These are phyloP conservation scores for Erebia ligea DNA, from an alignment of 2,888 invertebrate genomes.

Conservation along the genomic window DNA sequence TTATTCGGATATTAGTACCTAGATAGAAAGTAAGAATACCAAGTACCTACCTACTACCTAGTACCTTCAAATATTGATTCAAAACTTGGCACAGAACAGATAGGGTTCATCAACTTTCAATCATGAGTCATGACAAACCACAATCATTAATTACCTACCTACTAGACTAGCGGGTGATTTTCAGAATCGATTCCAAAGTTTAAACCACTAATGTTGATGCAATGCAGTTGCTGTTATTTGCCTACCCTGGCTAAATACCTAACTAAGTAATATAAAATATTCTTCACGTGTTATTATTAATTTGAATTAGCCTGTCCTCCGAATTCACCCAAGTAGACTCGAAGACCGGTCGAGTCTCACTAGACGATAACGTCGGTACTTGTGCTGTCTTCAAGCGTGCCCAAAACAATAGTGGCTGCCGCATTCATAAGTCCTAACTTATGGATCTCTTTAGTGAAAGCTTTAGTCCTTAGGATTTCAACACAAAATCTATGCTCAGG, in stretches of 20 bases:
- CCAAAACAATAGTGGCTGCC: too few species aligned
- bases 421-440: too few species aligned
- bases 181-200: slow-evolving; percentile 25
- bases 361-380: too few species aligned
- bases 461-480: too few species aligned
- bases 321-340: too few species aligned
- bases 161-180: slow-evolving; percentile 23
- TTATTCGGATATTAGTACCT: background rate
- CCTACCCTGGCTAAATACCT: background rate
- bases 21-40: background rate
- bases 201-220: slow-evolving; percentile 31
- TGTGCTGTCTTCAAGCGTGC: too few species aligned
- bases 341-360: too few species aligned
- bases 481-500: too few species aligned
- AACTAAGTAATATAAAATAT: too few species aligned
- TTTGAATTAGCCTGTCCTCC: too few species aligned
- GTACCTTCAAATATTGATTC: background rate
- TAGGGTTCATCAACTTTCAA: slow-evolving; percentile 2
- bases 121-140: slow-evolving; percentile 26
- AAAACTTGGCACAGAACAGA: slow-evolving; percentile 13
- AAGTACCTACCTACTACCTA: background rate
- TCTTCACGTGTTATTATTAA: background rate
- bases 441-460: too few species aligned
- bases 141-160: slow-evolving; percentile 34
- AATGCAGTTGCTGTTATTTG: slow-evolving; percentile 30